Evolutionary conservation across 2,888 invertebrate species (phyloP).

Genomic region (Dryobotodes eremita): DNA sequence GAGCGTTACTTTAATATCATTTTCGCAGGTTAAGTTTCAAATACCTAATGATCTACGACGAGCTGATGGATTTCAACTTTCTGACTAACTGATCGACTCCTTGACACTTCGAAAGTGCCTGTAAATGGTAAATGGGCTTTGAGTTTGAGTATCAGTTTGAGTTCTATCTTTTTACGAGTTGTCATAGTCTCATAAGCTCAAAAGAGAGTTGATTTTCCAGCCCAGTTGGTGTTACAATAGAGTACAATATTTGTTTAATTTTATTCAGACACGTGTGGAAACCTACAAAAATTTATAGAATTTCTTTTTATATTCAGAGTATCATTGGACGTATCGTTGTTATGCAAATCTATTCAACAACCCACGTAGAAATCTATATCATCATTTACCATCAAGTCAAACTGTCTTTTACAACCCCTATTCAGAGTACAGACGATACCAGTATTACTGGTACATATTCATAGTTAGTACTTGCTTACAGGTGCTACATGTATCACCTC

Average conservation of each 20-base stretch:
- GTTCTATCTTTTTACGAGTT: no score
- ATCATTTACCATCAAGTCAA: not conserved
- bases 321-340: not conserved
- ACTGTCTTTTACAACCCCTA: not conserved
- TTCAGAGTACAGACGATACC: slow-evolving; percentile 1
- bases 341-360: not conserved
- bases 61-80: no score
- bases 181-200: no score
- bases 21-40: not conserved
- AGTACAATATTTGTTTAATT: no score
- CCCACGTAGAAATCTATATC: not conserved
- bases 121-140: no score
- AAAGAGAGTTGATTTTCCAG: no score
- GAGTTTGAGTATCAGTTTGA: no score
- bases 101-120: no score
- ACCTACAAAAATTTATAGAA: not conserved
- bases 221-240: no score
- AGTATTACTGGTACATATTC: slow-evolving; percentile 6
- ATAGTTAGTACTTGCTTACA: slow-evolving; percentile 17
- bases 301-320: not conserved
- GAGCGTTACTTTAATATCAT: not conserved
- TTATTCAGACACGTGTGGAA: no score
- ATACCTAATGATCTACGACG: not conserved
- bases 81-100: no score
- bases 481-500: slow-evolving; percentile 24